Conservation (phyloP, 2,888 invertebrate genomes). For the Euspilapteryx auroguttella region DNA sequence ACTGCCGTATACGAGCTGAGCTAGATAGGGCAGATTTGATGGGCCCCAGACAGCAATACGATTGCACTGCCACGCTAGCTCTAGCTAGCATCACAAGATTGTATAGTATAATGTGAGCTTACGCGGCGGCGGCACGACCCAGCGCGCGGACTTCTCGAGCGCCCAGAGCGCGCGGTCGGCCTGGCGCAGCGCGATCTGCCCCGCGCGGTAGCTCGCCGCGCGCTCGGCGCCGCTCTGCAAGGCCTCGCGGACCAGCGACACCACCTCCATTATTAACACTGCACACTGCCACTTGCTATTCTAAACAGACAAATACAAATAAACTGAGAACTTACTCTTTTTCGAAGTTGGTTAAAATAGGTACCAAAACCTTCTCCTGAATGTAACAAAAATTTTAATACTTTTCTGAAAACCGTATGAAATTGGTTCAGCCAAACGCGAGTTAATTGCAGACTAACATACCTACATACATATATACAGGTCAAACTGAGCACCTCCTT, state of each 20-base stretch:
- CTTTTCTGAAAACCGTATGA: no score
- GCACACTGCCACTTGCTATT: conserved; percentile 8
- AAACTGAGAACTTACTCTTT: no score
- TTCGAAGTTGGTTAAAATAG: no score
- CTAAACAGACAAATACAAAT: neutral
- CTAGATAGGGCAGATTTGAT: no score
- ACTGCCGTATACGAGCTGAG: no score
- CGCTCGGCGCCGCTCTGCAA: conserved; percentile 33
- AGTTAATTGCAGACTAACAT: no score
- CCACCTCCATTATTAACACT: conserved; percentile 42
- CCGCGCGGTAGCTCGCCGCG: conserved; percentile 38
- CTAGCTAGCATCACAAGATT: no score
- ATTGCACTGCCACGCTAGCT: no score
- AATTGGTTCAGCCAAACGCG: no score
- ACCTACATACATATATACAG: no score
- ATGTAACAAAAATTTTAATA: neutral
- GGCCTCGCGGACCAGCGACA: conserved; percentile 29
- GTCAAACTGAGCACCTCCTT: neutral
- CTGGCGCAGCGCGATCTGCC: conserved; percentile 41
- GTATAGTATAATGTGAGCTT: conserved; percentile 12
- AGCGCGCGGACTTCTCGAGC: conserved; percentile 57
- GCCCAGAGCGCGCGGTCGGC: conserved; percentile 52
- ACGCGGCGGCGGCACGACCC: conserved; percentile 59
- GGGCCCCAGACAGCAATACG: no score
- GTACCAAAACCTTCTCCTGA: no score